phyloP scores from a whole-genome alignment of 2,888 invertebrate genomes.

The Sarcophaga rosellei region DNA sequence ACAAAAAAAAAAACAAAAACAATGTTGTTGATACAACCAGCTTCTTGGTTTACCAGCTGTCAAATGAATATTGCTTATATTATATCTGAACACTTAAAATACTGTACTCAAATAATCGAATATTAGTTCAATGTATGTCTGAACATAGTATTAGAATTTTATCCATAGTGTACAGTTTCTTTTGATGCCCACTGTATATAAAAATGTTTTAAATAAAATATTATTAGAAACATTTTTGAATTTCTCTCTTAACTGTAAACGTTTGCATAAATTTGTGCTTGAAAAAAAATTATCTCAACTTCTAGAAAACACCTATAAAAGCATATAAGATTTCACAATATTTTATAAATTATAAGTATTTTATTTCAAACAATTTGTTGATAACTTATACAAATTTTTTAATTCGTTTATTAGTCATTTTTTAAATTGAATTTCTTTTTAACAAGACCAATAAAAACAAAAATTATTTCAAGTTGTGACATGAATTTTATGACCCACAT shows the following conservation, averaged over 20 bases:
- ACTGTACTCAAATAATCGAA: too few species aligned
- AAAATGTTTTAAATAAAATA: background rate
- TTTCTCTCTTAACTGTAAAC: background rate
- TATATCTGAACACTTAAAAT: too few species aligned
- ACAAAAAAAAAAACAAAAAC: too few species aligned
- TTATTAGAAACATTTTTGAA: background rate
- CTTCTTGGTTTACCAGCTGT: too few species aligned
- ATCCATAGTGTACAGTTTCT: too few species aligned
- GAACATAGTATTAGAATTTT: too few species aligned
- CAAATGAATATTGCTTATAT: too few species aligned
- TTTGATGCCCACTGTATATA: too few species aligned
- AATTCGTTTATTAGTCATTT: background rate
- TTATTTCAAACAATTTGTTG: background rate
- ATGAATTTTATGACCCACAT: slow-evolving; percentile 47
- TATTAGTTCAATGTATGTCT: too few species aligned
- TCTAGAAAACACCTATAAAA: background rate
- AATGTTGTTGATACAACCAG: too few species aligned
- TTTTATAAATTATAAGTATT: background rate
- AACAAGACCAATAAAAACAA: background rate
- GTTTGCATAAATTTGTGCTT: background rate
- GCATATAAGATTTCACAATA: background rate
- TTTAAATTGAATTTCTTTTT: background rate
- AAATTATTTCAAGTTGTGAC: slow-evolving; percentile 2
- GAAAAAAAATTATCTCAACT: background rate
- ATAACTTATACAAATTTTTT: background rate